A percentile compares a stretch with the other conserved stretches of the same genome.
Evolutionary conservation across 2,113 vertebrate genomes (phyloP).

Genomic region (Erythrolamprus reginae): DNA sequence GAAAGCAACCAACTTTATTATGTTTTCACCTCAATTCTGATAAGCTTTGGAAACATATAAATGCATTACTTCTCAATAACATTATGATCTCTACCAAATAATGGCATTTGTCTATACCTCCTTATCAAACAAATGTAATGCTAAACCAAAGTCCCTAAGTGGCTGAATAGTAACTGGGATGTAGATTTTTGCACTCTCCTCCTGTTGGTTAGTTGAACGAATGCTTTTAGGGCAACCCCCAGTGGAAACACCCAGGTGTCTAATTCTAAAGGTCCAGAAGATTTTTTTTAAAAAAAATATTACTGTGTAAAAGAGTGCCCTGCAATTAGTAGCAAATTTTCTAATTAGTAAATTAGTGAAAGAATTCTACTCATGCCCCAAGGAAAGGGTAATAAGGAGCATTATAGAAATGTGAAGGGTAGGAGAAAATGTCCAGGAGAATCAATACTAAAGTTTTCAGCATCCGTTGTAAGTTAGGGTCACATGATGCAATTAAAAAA

Average conservation of each 20-base stretch:
- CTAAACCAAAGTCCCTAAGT: not conserved
- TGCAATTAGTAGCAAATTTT: not conserved
- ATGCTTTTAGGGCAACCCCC: not conserved
- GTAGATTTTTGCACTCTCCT: not conserved
- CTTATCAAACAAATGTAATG: not conserved
- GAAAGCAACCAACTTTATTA: constrained; percentile 67
- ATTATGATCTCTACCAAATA: constrained; percentile 74
- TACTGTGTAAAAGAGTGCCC: not conserved
- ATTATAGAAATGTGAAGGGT: not conserved
- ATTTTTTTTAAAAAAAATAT: not conserved
- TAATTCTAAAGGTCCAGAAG: not conserved
- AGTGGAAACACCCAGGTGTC: not conserved
- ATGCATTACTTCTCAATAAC: constrained; percentile 63
- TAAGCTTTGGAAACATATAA: constrained; percentile 77
- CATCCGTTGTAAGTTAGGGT: not conserved
- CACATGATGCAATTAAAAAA: not conserved
- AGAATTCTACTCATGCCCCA: not conserved
- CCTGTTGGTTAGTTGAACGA: not conserved
- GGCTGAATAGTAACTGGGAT: not conserved
- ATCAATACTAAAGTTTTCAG: constrained; percentile 26
- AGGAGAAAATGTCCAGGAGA: constrained; percentile 7
- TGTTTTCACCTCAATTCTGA: constrained; percentile 79
- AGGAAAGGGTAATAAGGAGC: not conserved
- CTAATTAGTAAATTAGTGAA: not conserved
- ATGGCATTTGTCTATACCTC: constrained; percentile 37